A percentile compares a stretch with the other conserved stretches of the same genome.
These are phyloP conservation scores for Mormyrus lacerda DNA, from an alignment of 2,113 vertebrate species.

Conservation along the genomic window DNA sequence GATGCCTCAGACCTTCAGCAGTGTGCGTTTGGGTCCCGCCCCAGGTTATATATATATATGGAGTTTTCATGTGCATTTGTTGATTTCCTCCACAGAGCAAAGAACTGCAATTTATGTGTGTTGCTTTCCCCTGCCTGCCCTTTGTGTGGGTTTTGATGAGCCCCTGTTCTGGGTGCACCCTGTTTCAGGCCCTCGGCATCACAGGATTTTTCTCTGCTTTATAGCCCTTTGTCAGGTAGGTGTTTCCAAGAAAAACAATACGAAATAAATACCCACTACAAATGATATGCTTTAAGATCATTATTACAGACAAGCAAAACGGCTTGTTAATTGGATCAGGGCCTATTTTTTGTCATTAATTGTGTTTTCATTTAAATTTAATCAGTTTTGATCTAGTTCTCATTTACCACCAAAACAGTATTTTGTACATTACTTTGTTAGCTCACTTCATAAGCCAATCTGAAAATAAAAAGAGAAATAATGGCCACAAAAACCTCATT, in stretches of 20 bases:
- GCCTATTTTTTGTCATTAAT: background rate
- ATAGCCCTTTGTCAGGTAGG: background rate
- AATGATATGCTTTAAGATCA: background rate
- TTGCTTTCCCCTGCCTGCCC: background rate
- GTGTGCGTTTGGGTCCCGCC: background rate
- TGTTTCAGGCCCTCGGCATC: background rate
- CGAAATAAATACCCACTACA: background rate
- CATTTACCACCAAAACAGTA: background rate
- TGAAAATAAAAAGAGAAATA: background rate
- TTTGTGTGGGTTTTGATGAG: background rate
- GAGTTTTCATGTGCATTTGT: background rate
- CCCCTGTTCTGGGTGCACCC: background rate
- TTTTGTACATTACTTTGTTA: background rate
- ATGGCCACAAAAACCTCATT: background rate
- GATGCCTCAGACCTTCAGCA: background rate
- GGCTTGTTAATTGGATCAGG: background rate
- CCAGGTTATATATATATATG: background rate
- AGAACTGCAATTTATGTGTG: background rate
- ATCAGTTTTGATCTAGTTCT: background rate
- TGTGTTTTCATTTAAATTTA: conserved; percentile 2
- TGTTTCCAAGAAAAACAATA: background rate
- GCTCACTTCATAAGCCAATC: background rate
- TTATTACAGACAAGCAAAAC: background rate
- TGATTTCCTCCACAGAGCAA: background rate
- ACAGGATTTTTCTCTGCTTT: background rate